Evolutionary conservation across 2,113 vertebrate species (phyloP).

Genomic region (Sander lucioperca): DNA sequence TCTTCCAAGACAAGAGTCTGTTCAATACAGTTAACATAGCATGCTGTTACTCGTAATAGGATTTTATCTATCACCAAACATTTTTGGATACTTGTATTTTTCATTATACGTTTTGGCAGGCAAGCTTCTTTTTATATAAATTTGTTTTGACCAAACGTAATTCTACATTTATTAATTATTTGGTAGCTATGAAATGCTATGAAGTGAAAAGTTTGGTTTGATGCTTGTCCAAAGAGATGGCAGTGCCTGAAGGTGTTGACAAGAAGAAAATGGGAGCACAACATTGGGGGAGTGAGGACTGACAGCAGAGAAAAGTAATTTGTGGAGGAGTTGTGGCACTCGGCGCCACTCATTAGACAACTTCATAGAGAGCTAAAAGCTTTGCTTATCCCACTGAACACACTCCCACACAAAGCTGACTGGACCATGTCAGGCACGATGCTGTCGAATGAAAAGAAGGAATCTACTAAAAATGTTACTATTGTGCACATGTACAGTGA

Average conservation of each 20-base stretch:
- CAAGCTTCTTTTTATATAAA: background rate
- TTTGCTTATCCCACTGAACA: conserved; percentile 42
- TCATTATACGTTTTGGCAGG: no score
- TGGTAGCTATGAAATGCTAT: background rate
- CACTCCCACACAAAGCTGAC: conserved; percentile 54
- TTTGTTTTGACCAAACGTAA: background rate
- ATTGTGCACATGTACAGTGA: background rate
- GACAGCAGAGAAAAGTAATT: conserved; percentile 63
- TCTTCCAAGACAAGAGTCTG: background rate
- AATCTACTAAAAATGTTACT: background rate
- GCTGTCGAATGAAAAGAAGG: background rate
- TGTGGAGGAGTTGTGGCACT: conserved; percentile 74
- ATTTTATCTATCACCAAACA: conserved; percentile 4
- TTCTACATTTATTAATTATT: background rate
- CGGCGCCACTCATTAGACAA: conserved; percentile 75
- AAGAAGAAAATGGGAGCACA: conserved; percentile 14
- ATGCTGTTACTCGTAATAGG: background rate
- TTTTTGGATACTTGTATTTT: background rate
- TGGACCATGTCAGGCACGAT: conserved; percentile 45
- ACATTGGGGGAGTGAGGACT: conserved; percentile 12
- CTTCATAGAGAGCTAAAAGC: conserved; percentile 78
- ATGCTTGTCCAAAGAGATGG: background rate
- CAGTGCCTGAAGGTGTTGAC: conserved; percentile 32
- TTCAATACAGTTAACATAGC: background rate
- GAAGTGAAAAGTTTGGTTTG: background rate